These are phyloP conservation scores for Trichosurus vulpecula DNA, from an alignment of 2,797 vertebrate genomes.

Conservation along the genomic window DNA sequence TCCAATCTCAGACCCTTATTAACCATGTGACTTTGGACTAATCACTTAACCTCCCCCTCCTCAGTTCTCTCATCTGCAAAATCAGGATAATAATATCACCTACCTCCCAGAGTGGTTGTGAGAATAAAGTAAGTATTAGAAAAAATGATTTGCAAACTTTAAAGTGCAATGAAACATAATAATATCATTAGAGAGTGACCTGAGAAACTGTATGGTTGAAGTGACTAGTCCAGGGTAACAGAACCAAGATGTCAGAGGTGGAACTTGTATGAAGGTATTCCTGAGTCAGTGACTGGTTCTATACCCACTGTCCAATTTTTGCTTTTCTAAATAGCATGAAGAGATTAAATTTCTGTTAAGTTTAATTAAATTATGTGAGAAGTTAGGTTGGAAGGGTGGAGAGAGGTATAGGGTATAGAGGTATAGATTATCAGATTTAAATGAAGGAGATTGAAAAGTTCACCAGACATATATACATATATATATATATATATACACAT, in stretches of 20 bases:
- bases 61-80: neutral
- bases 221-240: neutral
- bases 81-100: neutral
- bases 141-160: neutral
- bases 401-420: neutral
- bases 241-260: neutral
- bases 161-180: neutral
- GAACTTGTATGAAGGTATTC: neutral
- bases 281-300: neutral
- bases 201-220: neutral
- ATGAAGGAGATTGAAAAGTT: neutral
- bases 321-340: neutral
- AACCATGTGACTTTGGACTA: neutral
- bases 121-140: neutral
- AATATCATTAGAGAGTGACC: neutral
- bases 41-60: neutral
- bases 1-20: neutral
- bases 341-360: neutral
- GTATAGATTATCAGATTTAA: neutral
- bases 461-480: neutral
- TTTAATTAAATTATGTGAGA: neutral
- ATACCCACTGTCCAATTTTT: neutral
- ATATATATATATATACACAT: neutral
- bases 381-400: neutral
- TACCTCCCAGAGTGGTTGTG: neutral